Conservation (phyloP, 2,888 invertebrate species). For the Dryadula phaetusa region DNA sequence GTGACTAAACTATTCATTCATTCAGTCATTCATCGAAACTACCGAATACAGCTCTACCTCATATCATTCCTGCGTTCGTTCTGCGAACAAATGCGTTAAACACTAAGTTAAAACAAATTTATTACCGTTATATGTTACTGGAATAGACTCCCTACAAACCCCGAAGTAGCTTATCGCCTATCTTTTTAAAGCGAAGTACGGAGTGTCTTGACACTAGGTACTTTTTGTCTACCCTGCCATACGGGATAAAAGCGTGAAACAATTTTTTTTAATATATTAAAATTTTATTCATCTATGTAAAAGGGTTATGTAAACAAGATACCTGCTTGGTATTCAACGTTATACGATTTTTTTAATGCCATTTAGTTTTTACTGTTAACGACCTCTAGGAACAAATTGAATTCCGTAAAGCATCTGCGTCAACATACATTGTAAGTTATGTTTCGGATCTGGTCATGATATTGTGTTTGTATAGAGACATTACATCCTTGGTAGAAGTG, state of each 20-base stretch:
- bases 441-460: neutral
- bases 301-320: constrained; percentile 3
- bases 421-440: constrained; percentile 40
- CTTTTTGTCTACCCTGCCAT: too few species aligned
- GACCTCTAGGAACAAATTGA: constrained; percentile 40
- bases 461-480: neutral
- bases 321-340: neutral
- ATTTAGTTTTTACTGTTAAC: constrained; percentile 13
- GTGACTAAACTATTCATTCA: too few species aligned
- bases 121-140: too few species aligned
- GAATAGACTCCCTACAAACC: too few species aligned
- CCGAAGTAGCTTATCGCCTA: neutral
- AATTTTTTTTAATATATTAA: neutral
- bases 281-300: neutral
- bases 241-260: too few species aligned
- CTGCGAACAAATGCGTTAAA: too few species aligned
- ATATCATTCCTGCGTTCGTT: too few species aligned
- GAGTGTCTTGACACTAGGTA: too few species aligned
- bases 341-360: constrained; percentile 13
- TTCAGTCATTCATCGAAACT: too few species aligned
- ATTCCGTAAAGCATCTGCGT: constrained; percentile 52
- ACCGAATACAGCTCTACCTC: too few species aligned
- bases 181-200: too few species aligned
- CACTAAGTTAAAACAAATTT: too few species aligned
- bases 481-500: neutral